Evolutionary conservation across 2,113 vertebrate species (phyloP).

Genomic region (Zosterops lateralis): DNA sequence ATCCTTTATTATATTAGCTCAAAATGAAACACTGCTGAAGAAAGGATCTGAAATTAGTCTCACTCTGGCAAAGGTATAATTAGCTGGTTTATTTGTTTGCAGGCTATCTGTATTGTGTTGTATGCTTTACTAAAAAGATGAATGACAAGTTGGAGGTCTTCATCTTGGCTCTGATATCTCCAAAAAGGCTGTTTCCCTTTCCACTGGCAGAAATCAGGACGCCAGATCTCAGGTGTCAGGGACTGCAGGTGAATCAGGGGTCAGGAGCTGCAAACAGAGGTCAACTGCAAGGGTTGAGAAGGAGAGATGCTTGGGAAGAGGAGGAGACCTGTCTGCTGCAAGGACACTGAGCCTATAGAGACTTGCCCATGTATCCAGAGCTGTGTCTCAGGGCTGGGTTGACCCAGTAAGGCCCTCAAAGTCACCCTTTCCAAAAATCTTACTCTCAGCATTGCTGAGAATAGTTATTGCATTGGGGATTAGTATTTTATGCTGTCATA

Average conservation of each 20-base stretch:
- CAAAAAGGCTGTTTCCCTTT: neutral
- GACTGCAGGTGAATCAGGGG: neutral
- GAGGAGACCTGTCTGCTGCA: accelerated
- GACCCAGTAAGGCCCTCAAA: neutral
- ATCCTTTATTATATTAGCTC: neutral
- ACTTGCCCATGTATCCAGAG: neutral
- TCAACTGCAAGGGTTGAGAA: neutral
- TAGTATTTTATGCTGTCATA: neutral
- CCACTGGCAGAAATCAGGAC: neutral
- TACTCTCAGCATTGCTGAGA: neutral
- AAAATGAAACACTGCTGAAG: neutral
- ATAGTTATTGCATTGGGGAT: neutral
- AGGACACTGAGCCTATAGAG: neutral
- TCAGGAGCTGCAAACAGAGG: neutral
- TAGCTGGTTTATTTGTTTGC: neutral
- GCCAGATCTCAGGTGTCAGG: neutral
- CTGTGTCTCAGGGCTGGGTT: neutral
- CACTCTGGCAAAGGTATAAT: neutral
- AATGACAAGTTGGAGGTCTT: neutral
- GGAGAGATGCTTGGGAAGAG: neutral
- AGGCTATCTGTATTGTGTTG: neutral
- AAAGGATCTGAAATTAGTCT: neutral
- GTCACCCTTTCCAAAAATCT: neutral
- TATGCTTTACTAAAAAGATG: neutral
- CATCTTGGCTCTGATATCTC: neutral